phyloP scores from a whole-genome alignment of 2,797 vertebrate genomes.

The Denticeps clupeoides region DNA sequence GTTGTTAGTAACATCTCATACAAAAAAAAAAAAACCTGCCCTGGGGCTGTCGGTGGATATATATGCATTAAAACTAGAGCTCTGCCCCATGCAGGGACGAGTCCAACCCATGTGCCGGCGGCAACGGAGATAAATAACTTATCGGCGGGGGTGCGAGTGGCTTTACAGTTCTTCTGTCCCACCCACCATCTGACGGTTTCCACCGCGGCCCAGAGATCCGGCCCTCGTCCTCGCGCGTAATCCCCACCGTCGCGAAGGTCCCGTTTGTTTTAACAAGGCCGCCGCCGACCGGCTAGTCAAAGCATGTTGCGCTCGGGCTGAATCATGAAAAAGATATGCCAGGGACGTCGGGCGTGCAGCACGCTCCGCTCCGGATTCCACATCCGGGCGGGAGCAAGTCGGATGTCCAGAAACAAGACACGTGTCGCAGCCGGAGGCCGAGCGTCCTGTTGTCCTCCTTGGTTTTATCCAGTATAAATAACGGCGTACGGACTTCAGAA shows the following conservation, averaged over 20 bases:
- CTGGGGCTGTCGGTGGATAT: slow-evolving; percentile 33
- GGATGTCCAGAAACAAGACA: too few species aligned
- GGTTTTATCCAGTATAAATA: slow-evolving; percentile 72
- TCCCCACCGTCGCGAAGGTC: too few species aligned
- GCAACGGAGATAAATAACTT: too few species aligned
- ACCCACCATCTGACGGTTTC: too few species aligned
- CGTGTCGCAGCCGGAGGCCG: slow-evolving; percentile 46
- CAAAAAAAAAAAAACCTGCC: slow-evolving; percentile 48
- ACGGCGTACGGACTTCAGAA: slow-evolving; percentile 56
- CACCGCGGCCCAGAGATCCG: too few species aligned
- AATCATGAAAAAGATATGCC: slow-evolving; percentile 44
- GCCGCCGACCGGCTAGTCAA: slow-evolving; percentile 50
- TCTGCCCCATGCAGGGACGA: slow-evolving; percentile 22
- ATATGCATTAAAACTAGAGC: slow-evolving; percentile 40
- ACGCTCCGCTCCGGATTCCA: slow-evolving; percentile 37
- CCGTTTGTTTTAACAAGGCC: slow-evolving; percentile 26
- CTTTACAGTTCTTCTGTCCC: too few species aligned
- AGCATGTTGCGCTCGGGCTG: slow-evolving; percentile 50
- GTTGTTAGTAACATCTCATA: slow-evolving; percentile 68
- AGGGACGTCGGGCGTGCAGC: slow-evolving; percentile 34
- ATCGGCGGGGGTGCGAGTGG: too few species aligned
- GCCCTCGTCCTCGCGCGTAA: too few species aligned
- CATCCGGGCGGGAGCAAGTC: too few species aligned
- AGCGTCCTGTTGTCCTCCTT: slow-evolving; percentile 47
- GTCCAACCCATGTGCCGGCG: too few species aligned